Conservation (phyloP, 2,888 invertebrate species). For the Drosophila stalkeri region DNA sequence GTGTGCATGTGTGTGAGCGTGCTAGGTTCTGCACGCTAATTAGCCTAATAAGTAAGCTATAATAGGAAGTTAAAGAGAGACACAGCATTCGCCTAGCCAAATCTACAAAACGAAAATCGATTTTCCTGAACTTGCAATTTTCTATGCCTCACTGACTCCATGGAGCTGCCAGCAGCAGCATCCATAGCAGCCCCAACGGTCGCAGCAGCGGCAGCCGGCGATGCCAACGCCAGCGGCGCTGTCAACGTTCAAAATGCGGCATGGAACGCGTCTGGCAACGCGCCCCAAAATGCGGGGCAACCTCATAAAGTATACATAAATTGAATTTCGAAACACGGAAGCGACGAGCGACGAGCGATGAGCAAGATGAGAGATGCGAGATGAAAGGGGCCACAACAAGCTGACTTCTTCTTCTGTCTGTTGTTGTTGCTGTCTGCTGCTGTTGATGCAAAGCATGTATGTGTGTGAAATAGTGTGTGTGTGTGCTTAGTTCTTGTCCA, state of each 20-base stretch:
- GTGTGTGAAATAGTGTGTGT: conserved; percentile 15
- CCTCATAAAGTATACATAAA: conserved; percentile 74
- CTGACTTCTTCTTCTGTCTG: conserved; percentile 17
- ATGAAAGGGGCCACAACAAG: conserved; percentile 54
- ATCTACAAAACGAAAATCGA: conserved; percentile 70
- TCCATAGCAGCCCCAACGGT: conserved; percentile 49
- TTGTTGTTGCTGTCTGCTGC: conserved; percentile 47
- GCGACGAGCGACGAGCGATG: conserved; percentile 50
- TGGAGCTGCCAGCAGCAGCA: conserved; percentile 38
- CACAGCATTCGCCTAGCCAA: conserved; percentile 44
- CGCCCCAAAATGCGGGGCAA: conserved; percentile 55
- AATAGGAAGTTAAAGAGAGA: conserved; percentile 9
- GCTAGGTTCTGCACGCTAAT: conserved; percentile 37
- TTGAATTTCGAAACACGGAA: conserved; percentile 80
- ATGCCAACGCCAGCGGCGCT: conserved; percentile 28
- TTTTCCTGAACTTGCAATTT: conserved; percentile 77
- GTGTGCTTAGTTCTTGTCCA: conserved; percentile 41
- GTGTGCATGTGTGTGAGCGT: conserved; percentile 6
- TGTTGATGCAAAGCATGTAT: conserved; percentile 45
- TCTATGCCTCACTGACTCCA: conserved; percentile 64
- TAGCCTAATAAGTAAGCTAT: conserved; percentile 37
- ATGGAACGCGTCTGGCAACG: conserved; percentile 42
- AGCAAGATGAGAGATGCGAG: conserved; percentile 33
- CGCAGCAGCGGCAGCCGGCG: conserved; percentile 57
- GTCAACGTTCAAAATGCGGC: conserved; percentile 38